These are phyloP conservation scores for Solea senegalensis DNA, from an alignment of 2,113 vertebrate genomes.

Conservation along the genomic window DNA sequence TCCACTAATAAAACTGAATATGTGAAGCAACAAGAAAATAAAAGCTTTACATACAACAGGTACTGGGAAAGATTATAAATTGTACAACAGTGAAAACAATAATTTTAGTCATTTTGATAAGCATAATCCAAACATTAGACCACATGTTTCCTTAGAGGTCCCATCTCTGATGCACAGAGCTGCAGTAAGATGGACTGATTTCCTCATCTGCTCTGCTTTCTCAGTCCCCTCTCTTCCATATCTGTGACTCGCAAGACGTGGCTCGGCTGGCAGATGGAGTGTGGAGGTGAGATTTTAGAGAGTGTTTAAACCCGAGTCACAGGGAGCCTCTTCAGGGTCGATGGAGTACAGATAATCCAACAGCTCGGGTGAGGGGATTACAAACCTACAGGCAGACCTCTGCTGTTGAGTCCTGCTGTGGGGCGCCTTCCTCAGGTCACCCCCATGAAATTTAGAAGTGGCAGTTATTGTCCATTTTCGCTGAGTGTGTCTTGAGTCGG, in stretches of 20 bases:
- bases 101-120: background rate
- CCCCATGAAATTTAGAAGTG: slow-evolving; percentile 54
- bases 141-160: background rate
- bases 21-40: background rate
- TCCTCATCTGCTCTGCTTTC: slow-evolving; percentile 9
- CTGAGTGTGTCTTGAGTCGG: slow-evolving; percentile 5
- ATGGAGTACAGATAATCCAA: slow-evolving; percentile 71
- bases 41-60: background rate
- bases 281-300: slow-evolving; percentile 69
- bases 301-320: slow-evolving; percentile 66
- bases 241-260: slow-evolving; percentile 49
- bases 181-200: background rate
- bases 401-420: slow-evolving; percentile 70
- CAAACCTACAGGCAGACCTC: slow-evolving; percentile 73
- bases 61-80: background rate
- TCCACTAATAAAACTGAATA: background rate
- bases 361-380: slow-evolving; percentile 74
- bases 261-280: slow-evolving; percentile 68
- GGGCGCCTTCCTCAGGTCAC: slow-evolving; percentile 65
- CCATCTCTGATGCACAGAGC: background rate
- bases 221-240: slow-evolving; percentile 26
- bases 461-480: slow-evolving; percentile 34
- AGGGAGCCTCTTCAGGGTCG: slow-evolving; percentile 74
- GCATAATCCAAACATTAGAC: background rate
- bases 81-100: background rate